phyloP scores from a whole-genome alignment of 2,888 invertebrate genomes.

The Agrochola lota region DNA sequence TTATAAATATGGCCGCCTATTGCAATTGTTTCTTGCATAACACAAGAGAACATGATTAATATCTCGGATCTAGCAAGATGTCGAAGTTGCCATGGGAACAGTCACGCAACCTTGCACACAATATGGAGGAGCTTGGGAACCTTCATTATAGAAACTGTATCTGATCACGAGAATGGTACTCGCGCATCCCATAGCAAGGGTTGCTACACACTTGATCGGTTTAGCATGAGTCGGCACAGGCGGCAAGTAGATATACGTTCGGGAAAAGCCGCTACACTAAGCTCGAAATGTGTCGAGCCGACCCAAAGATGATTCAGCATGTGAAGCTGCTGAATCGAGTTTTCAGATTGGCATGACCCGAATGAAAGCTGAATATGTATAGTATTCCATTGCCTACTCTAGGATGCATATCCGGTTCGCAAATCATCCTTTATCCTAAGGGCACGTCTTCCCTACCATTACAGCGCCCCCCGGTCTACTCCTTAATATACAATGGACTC shows the following conservation, averaged over 20 bases:
- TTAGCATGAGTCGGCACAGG: not conserved
- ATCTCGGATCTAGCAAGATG: conserved; percentile 38
- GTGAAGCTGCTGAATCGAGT: not conserved
- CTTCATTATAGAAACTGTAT: conserved; percentile 51
- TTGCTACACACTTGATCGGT: not conserved
- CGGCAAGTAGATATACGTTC: not conserved
- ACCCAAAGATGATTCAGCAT: not conserved
- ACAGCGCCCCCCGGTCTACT: too few relatives aligned
- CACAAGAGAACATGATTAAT: conserved; percentile 29
- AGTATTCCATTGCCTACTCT: too few relatives aligned
- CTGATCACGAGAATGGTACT: conserved; percentile 41
- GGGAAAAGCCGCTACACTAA: not conserved
- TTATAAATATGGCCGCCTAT: not conserved
- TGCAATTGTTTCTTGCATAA: conserved; percentile 45
- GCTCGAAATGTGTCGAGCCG: not conserved
- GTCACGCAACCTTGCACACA: conserved; percentile 63
- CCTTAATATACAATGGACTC: too few relatives aligned
- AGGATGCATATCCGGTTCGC: too few relatives aligned
- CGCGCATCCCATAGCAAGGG: conserved; percentile 30
- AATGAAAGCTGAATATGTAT: not conserved
- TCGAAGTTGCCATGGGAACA: conserved; percentile 57
- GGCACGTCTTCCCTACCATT: too few relatives aligned
- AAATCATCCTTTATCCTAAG: too few relatives aligned
- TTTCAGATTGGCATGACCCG: not conserved
- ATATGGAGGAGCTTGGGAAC: conserved; percentile 60